phyloP scores from a whole-genome alignment of 37 sponge, comb jelly and placozoan species.

The Spongilla lacustris region DNA sequence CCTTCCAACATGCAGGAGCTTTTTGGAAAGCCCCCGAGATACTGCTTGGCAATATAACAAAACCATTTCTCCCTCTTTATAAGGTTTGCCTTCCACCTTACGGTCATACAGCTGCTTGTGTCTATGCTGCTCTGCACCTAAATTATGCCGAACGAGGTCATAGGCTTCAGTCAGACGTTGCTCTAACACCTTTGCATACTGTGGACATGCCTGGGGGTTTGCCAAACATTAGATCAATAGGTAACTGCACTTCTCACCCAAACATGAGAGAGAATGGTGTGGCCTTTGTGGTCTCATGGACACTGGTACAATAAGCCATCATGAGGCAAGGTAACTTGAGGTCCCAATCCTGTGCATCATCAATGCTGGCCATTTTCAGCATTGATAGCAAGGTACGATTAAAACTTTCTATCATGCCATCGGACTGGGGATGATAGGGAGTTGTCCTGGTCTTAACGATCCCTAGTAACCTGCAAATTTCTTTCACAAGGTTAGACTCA shows the following conservation, averaged over 20 bases:
- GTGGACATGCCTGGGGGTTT: background rate
- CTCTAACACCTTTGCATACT: background rate
- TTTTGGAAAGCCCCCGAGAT: conserved; percentile 8
- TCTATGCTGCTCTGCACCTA: background rate
- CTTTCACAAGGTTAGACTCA: background rate
- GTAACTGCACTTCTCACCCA: conserved; percentile 6
- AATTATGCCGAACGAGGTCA: background rate
- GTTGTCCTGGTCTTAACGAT: background rate
- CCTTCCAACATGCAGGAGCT: conserved; percentile 32
- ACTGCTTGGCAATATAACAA: conserved; percentile 36
- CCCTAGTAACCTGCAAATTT: background rate
- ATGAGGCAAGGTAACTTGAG: background rate
- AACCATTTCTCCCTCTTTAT: conserved; percentile 4
- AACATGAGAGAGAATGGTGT: conserved; percentile 23
- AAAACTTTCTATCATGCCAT: too few species aligned
- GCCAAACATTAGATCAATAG: too few species aligned
- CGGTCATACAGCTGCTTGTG: conserved; percentile 27
- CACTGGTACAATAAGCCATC: conserved; percentile 27
- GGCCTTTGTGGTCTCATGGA: background rate
- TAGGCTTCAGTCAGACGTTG: background rate
- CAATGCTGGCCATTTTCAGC: background rate
- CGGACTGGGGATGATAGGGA: too few species aligned
- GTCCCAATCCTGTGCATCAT: background rate
- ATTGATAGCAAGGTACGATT: background rate
- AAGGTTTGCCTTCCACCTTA: conserved; percentile 2